Base-by-base conservation (phyloP, 2,113 vertebrate genomes). In the Ammodytes dubius region DNA sequence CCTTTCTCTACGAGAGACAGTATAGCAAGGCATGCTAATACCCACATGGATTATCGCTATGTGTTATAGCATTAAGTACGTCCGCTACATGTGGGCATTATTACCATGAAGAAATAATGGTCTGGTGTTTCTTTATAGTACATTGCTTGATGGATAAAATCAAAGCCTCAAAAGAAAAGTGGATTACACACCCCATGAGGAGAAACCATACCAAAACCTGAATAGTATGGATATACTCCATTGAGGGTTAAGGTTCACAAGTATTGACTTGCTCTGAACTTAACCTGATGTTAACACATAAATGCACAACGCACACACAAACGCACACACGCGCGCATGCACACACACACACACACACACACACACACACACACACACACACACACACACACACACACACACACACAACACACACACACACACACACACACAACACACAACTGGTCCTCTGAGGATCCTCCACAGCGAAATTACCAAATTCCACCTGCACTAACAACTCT, bases 401-500 rank as follows among this genome's bases (percentile, higher is more conserved):
- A 53, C 17, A 53, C 67, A 27, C 27, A 27, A 27, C 27, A 27
- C 27, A 27, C 53, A 43, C 77, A 56, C 43, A 50, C 78, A 27
- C 27, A 27, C 27, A 27, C 27, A 27, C 27, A 27, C 27, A 27
- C 27, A 27, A n/a, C n/a, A n/a, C n/a, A n/a, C n/a, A n/a, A n/a
- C n/a, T 12, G 77, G 71, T 84, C 82, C 74, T 87, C 63, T 1
- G 69, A 84, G 85, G 85, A 80, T 84, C 83, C 68, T 71, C 65
- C 46, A 2, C 57, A 74, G 46, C 81, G 61, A 67, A 75, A 82
- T 84, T 60, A 86, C 82, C 69, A 84, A 58, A 81, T 81, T 89
- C 87, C 92, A 91, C 88, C 90, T 92, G 87, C 78, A 88, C 82
- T 81, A 74, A 61, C 74, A 88, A 84, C 52, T 81, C 63, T 81